phyloP scores from a whole-genome alignment of 2,113 vertebrate species.

The Chloropsis cyanopogon region DNA sequence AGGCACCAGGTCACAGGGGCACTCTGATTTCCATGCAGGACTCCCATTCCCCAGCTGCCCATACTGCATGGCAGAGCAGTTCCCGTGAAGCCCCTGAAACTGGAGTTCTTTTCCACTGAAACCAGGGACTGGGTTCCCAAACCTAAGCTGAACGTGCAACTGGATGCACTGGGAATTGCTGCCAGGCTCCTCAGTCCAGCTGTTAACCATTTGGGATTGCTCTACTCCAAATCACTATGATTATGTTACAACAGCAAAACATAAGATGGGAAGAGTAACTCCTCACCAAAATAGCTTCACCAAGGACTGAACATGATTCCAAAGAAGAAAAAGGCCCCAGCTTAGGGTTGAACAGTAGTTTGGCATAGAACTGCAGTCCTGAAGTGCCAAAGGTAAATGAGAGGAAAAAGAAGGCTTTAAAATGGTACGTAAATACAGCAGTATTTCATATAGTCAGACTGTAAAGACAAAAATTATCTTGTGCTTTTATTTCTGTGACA shows the following conservation, averaged over 20 bases:
- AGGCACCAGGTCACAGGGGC: neutral
- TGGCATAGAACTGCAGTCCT: neutral
- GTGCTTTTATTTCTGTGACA: neutral
- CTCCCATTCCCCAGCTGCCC: neutral
- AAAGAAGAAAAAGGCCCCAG: neutral
- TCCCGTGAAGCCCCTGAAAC: neutral
- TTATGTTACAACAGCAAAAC: neutral
- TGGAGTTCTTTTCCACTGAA: neutral
- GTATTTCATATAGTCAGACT: neutral
- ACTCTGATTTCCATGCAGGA: neutral
- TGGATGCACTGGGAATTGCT: neutral
- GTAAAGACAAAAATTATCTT: neutral
- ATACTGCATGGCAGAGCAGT: fast-evolving
- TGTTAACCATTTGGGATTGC: neutral
- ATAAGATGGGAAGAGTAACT: neutral
- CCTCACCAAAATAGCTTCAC: neutral
- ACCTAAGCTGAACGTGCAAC: neutral
- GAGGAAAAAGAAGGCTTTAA: neutral
- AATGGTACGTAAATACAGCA: neutral
- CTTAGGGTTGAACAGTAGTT: neutral
- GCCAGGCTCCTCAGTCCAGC: neutral
- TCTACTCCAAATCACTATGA: neutral
- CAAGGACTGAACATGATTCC: neutral
- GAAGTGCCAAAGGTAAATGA: neutral
- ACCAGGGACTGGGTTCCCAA: neutral